A percentile compares a stretch with the other conserved stretches of the same genome.
phyloP scores from a whole-genome alignment of 2,797 vertebrate species.

The Siniperca scherzeri region DNA sequence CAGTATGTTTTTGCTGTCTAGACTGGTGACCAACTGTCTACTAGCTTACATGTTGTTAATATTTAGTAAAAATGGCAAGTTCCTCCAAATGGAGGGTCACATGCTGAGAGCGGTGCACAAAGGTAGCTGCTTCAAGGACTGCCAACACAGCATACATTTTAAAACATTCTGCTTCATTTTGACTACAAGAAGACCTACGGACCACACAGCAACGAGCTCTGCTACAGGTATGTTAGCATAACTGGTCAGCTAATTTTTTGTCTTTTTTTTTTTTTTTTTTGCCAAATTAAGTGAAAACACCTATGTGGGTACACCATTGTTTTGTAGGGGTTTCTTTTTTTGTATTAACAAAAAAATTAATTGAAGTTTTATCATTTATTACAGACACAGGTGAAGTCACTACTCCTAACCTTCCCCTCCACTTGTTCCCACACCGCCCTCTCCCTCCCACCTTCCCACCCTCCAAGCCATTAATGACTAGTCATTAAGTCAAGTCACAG shows the following conservation, averaged over 20 bases:
- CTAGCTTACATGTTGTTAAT: background rate
- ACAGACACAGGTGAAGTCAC: no score
- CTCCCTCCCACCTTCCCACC: no score
- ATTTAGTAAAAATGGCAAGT: conserved; percentile 5
- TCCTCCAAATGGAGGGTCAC: background rate
- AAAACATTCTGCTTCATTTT: conserved; percentile 9
- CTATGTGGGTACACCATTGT: no score
- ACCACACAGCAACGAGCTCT: background rate
- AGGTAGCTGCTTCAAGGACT: conserved; percentile 9
- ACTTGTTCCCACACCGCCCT: no score
- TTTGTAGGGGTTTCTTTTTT: no score
- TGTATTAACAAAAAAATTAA: no score
- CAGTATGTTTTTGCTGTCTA: background rate
- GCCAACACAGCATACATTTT: background rate
- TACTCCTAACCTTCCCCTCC: no score
- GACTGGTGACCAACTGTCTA: background rate
- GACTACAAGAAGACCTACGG: conserved; percentile 10
- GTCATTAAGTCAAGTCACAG: no score
- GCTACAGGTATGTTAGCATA: conserved; percentile 30
- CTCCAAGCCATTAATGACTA: no score
- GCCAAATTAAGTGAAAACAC: no score
- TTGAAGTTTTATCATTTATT: no score
- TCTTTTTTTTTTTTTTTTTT: no score
- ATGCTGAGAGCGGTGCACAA: background rate
- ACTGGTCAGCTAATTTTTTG: background rate